Conservation (phyloP, 2,797 vertebrate genomes). For the Lutjanus campechanus region DNA sequence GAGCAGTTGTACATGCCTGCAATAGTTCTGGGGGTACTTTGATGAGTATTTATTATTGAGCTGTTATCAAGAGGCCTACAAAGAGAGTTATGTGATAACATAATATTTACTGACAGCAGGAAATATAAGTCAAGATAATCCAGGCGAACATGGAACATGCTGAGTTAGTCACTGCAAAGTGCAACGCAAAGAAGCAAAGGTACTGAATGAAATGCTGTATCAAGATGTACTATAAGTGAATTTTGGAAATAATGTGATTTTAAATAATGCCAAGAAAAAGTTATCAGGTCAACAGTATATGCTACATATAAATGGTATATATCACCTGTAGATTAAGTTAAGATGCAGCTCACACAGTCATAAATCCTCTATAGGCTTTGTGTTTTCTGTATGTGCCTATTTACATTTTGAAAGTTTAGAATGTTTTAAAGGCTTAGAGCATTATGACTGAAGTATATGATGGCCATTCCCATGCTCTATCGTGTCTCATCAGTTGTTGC, state of each 20-base stretch:
- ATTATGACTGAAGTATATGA: no score
- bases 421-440: no score
- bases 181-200: slow-evolving; percentile 32
- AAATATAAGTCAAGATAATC: slow-evolving; percentile 44
- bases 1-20: slow-evolving; percentile 44
- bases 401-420: no score
- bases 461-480: no score
- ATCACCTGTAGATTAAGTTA: no score
- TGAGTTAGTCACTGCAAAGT: not conserved
- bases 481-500: no score
- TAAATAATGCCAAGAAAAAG: not conserved
- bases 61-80: slow-evolving; percentile 39
- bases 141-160: slow-evolving; percentile 3
- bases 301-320: no score
- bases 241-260: not conserved
- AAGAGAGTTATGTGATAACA: slow-evolving; percentile 44
- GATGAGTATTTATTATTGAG: slow-evolving; percentile 62
- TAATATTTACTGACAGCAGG: slow-evolving; percentile 51
- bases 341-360: no score
- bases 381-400: no score
- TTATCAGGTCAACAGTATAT: no score
- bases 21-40: slow-evolving; percentile 59
- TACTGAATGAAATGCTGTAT: not conserved
- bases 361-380: no score
- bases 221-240: not conserved